phyloP scores from a whole-genome alignment of 2,888 invertebrate genomes.

The Pristionchus exspectatus region DNA sequence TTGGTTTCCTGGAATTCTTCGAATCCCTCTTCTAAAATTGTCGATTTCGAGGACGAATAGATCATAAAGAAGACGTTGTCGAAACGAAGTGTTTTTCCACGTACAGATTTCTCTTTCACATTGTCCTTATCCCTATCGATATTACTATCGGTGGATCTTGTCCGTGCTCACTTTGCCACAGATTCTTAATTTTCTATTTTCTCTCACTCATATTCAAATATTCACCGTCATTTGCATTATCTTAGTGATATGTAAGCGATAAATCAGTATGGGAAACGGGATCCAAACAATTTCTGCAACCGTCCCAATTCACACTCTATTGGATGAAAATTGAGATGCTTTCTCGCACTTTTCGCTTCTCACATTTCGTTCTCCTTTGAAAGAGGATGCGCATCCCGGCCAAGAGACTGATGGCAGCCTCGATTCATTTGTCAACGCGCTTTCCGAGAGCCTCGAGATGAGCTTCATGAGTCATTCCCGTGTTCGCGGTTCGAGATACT shows the following conservation, averaged over 20 bases:
- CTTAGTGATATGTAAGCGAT: not conserved
- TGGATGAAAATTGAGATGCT: not conserved
- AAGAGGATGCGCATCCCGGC: not conserved
- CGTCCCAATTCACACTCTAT: slow-evolving; percentile 12
- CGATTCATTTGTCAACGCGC: not conserved
- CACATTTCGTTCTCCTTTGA: not conserved
- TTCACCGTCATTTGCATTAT: not conserved
- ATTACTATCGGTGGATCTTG: not conserved
- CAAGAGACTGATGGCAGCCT: not conserved
- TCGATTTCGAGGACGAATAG: not conserved
- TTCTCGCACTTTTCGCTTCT: not conserved
- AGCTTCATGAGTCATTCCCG: too few species aligned
- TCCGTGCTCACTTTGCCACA: not conserved
- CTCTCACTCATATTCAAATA: too few species aligned
- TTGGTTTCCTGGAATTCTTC: too few species aligned
- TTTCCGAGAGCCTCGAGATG: not conserved
- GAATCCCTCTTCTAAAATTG: not conserved
- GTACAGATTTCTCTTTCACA: not conserved
- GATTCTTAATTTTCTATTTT: not conserved
- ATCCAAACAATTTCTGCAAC: not conserved
- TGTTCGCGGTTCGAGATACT: too few species aligned
- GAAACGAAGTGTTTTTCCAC: not conserved
- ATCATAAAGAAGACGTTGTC: not conserved
- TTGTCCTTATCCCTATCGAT: not conserved
- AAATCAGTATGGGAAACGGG: not conserved